These are phyloP conservation scores for Larimichthys polyactis DNA, from an alignment of 2,113 vertebrate species.

Conservation along the genomic window DNA sequence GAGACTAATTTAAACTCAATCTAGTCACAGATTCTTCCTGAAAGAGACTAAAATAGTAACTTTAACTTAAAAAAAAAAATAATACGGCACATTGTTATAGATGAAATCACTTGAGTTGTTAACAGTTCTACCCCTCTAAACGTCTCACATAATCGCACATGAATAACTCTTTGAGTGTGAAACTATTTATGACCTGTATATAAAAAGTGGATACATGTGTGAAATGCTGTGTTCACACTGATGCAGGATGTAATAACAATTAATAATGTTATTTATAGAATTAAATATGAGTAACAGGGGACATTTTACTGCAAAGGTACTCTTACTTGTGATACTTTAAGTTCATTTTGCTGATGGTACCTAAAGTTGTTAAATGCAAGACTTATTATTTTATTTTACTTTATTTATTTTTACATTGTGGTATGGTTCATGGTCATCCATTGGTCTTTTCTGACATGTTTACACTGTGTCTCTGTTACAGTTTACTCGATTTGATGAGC, in stretches of 20 bases:
- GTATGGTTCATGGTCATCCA: no score
- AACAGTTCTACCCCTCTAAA: not conserved
- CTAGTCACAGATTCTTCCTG: not conserved
- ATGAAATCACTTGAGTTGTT: not conserved
- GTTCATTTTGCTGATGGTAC: not conserved
- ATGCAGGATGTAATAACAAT: not conserved
- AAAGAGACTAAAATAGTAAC: not conserved
- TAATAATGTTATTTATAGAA: not conserved
- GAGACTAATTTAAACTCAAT: slow-evolving; percentile 49
- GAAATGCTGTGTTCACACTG: not conserved
- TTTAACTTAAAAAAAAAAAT: no score
- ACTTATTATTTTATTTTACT: not conserved
- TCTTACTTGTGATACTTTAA: not conserved
- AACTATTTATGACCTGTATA: not conserved
- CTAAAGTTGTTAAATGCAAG: not conserved
- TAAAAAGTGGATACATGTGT: not conserved
- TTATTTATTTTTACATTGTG: not conserved
- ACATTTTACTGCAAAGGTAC: not conserved
- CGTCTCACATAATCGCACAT: no score
- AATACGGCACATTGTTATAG: no score
- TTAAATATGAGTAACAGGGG: not conserved
- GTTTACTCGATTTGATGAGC: slow-evolving; percentile 70
- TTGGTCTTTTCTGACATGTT: no score
- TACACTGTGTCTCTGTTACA: slow-evolving; percentile 38
- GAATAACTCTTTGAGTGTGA: not conserved